Base-by-base conservation (phyloP, 2,797 vertebrate genomes). In the Hybognathus amarus region DNA sequence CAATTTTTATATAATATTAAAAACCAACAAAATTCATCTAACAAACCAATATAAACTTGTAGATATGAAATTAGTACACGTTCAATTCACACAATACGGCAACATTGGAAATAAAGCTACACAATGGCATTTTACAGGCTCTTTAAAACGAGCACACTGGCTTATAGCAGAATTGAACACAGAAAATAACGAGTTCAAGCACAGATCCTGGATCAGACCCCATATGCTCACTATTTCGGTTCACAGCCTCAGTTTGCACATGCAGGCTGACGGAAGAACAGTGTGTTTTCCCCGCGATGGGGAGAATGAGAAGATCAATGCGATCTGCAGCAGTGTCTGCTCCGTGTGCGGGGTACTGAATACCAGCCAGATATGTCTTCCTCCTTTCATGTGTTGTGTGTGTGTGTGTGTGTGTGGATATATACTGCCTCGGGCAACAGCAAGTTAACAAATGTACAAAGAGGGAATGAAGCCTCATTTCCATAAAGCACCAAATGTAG, bases 401-500 rank as follows among this genome's bases (percentile, higher is more conserved):
- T 92, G 89, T 88, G 77, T 83, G 84, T 83, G 87, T 87, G 80
- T 71, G 75, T 47, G 83, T 90, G 93, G 93, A 92, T 91, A 93
- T 94, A 94, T 95, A 91, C 92, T 93, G 94, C 94, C 92, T 90
- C 86, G 83, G 94, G 94, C 94, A 86, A 92, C 91, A 92, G 91
- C 93, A 92, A 94, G 94, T 94, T 94, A 94, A 94, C 93, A 95
- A 95, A 94, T 93, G 93, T 93, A 93, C 92, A 91, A 92, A 93
- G 92, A 71, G 85, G 84, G 90, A 92, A 90, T 90, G 90, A 93
- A 92, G 91, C 84, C 91, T 94, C 89, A 94, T 95, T 95, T 94
- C 91, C 94, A 94, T 95, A 93, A 94, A 92, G 92, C 90, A 92
- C 90, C 89, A 90, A 91, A 91, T 93, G 93, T 92, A 85, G 92